These are phyloP conservation scores for Drosophila sulfurigaster DNA, from an alignment of 1,140 invertebrate genomes.

Conservation along the genomic window DNA sequence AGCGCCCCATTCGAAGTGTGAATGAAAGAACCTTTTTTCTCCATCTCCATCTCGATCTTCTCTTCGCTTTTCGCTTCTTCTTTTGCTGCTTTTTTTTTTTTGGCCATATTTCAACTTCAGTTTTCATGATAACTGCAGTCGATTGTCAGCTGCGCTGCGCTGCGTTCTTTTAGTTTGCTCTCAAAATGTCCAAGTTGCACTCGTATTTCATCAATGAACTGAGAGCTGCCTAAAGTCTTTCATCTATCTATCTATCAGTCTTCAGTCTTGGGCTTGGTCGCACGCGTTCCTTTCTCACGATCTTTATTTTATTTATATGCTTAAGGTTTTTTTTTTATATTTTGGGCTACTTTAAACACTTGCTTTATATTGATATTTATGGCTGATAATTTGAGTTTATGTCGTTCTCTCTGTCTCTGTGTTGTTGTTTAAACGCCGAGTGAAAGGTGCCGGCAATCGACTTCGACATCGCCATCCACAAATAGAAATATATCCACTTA, in stretches of 20 bases:
- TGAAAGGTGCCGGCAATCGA: constrained; percentile 49
- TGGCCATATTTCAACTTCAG: constrained; percentile 17
- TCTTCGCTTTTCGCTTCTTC: background rate
- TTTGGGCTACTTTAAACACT: constrained; percentile 45
- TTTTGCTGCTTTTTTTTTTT: constrained; percentile 8
- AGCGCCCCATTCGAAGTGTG: constrained; percentile 25
- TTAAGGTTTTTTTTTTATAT: background rate
- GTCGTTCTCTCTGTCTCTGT: background rate
- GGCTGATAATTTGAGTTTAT: constrained; percentile 62
- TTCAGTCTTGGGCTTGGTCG: constrained; percentile 2
- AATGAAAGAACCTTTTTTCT: constrained; percentile 45
- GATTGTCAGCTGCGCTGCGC: constrained; percentile 22
- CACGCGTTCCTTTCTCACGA: constrained; percentile 56
- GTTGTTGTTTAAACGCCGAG: constrained; percentile 24
- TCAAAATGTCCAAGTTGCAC: constrained; percentile 27
- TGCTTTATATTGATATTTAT: constrained; percentile 70
- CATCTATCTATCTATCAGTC: background rate
- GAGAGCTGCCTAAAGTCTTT: background rate
- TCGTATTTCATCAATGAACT: constrained; percentile 42
- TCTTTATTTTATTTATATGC: constrained; percentile 8
- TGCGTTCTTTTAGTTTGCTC: background rate
- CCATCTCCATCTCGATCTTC: too few species aligned
- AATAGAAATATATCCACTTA: constrained; percentile 7
- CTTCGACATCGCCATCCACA: background rate
- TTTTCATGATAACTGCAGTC: constrained; percentile 19